These are phyloP conservation scores for Escarpia spicata DNA, from an alignment of 2,888 invertebrate species.

Conservation along the genomic window DNA sequence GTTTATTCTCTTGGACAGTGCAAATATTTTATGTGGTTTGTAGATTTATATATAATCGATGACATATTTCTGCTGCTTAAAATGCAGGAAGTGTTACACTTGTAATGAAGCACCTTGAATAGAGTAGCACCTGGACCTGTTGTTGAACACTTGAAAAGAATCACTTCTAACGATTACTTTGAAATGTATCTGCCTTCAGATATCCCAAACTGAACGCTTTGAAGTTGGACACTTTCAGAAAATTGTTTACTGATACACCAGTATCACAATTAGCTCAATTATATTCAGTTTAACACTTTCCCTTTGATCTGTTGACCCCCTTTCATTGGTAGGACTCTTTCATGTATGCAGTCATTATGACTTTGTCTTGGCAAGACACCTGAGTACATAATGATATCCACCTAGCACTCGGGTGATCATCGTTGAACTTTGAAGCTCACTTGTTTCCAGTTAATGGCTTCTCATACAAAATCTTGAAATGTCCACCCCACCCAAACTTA, in stretches of 20 bases:
- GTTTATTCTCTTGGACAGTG: not conserved
- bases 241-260: not conserved
- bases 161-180: not conserved
- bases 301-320: not conserved
- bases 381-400: not conserved
- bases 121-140: not conserved
- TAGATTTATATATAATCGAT: not conserved
- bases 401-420: not conserved
- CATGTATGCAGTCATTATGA: not conserved
- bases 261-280: not conserved
- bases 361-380: not conserved
- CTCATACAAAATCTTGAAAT: slow-evolving; percentile 13
- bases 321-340: not conserved
- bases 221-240: not conserved
- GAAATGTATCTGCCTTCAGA: not conserved
- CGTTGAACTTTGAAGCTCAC: not conserved
- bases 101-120: not conserved
- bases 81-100: not conserved
- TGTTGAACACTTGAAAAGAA: not conserved
- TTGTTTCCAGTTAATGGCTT: not conserved
- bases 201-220: not conserved
- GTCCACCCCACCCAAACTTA: not conserved
- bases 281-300: slow-evolving; percentile 4
- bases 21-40: not conserved
- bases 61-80: not conserved